A percentile compares a stretch with the other conserved stretches of the same genome.
phyloP scores from a whole-genome alignment of 2,113 vertebrate genomes.

The Lampris incognitus region DNA sequence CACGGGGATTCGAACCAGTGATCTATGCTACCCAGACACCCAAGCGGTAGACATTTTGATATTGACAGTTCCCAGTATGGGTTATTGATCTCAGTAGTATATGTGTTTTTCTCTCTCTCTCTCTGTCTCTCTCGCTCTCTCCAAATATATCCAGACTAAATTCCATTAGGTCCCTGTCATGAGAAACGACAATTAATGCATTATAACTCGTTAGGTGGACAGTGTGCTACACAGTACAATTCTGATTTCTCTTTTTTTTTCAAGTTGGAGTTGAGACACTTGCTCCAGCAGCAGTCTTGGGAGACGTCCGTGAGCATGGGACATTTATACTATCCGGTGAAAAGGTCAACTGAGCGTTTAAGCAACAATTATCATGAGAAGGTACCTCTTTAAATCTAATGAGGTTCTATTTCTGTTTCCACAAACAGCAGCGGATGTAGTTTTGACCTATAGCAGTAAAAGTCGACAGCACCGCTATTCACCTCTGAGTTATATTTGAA shows the following conservation, averaged over 20 bases:
- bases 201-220: conserved; percentile 3
- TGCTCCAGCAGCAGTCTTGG: conserved; percentile 21
- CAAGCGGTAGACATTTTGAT: too few species aligned
- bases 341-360: conserved; percentile 69
- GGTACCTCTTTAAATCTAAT: conserved; percentile 20
- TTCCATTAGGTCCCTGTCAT: conserved; percentile 19
- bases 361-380: conserved; percentile 64
- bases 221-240: conserved; percentile 16
- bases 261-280: too few species aligned
- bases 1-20: too few species aligned
- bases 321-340: conserved; percentile 55
- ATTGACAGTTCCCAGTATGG: too few species aligned
- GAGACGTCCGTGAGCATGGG: conserved; percentile 46
- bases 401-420: conserved; percentile 39
- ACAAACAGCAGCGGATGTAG: conserved; percentile 24
- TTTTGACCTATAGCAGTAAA: not conserved
- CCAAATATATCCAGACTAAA: conserved; percentile 5
- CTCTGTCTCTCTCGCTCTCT: too few species aligned
- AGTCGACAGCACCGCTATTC: conserved; percentile 53
- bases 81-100: too few species aligned
- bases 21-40: too few species aligned
- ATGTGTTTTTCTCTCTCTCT: too few species aligned
- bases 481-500: conserved; percentile 42
- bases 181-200: conserved; percentile 20
- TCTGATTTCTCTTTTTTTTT: too few species aligned